phyloP scores from a whole-genome alignment of 92 coral and sea anemone species.

The Porites divaricata region DNA sequence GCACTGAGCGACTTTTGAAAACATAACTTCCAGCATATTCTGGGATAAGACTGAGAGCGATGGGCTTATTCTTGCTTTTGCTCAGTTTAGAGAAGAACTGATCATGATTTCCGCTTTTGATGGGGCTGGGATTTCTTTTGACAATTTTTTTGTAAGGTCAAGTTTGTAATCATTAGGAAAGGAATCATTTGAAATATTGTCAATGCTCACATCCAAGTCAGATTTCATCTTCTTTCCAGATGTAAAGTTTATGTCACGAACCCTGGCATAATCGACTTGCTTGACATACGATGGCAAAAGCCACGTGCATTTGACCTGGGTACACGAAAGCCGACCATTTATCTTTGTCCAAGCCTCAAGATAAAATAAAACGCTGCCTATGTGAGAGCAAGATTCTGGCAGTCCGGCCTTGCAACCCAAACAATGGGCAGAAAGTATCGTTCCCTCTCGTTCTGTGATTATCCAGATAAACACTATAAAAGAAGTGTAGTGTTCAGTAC shows the following conservation, averaged over 20 bases:
- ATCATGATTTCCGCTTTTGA: constrained; percentile 43
- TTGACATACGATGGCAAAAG: constrained; percentile 56
- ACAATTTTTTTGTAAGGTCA: neutral
- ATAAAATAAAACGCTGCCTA: too few species aligned
- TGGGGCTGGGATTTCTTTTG: constrained; percentile 40
- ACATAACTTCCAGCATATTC: constrained; percentile 49
- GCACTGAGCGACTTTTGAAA: constrained; percentile 42
- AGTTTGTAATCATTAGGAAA: neutral
- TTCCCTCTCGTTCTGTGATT: too few species aligned
- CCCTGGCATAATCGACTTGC: constrained; percentile 39
- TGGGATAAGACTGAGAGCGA: constrained; percentile 32
- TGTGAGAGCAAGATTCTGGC: too few species aligned
- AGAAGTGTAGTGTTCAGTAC: too few species aligned
- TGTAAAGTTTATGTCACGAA: constrained; percentile 39
- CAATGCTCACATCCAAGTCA: constrained; percentile 46
- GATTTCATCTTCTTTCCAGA: constrained; percentile 65
- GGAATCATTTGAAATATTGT: constrained; percentile 15
- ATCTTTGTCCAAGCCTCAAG: too few species aligned
- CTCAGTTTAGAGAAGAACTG: constrained; percentile 10
- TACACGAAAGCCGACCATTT: too few species aligned
- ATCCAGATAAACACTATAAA: too few species aligned
- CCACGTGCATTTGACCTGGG: too few species aligned
- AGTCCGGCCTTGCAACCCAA: too few species aligned
- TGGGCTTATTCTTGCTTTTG: constrained; percentile 3
- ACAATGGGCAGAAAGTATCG: too few species aligned